Base-by-base conservation (phyloP, 1,140 invertebrate species). In the Halictus rubicundus region DNA sequence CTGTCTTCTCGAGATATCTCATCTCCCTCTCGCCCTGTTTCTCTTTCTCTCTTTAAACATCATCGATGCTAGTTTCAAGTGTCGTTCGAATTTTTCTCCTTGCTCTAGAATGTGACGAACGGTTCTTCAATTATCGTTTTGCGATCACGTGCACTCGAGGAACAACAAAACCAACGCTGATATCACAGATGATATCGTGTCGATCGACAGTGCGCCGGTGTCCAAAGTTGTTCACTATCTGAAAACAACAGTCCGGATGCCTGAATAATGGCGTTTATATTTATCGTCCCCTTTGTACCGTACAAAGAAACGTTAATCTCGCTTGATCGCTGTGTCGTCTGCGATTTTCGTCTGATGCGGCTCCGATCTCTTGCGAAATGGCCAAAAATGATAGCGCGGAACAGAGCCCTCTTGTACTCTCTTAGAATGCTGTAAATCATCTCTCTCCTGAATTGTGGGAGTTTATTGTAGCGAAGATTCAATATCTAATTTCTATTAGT, bases 231-330 rank as follows among this genome's bases (percentile, higher is more conserved):
- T 19, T 14, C 23, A 37, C 46, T 37, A 16, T 68, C 61, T 42
- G 32, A n/a, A n/a, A 76, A 59, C 32, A 59, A 19, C 46, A 21
- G 2, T 14, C 23, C 12, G 21, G 21, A 1, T 23, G 39, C 4
- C 16, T 39, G 2, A n/a, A 61, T 25, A 0, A 9, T 12, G 9
- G 19, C 27, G 8, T 12, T 25, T 8, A 25, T 42, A 59, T 59
- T 76, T 42, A 76, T 76, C 64, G 14, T 21, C 42, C 21, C 25
- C 25, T 65, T 74, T 54, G 25, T 32, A n/a, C 5, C 23, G 23
- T 8, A 49, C 19, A 32, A 71, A 52, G 25, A 42, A 32, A 39
- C 9, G 27, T 32, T 71, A 42, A 60, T 60, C 16, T 8, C 21
- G 8, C 3, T 19, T 52, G 16, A 52, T 57, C 54, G 54, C 19